Base-by-base conservation (phyloP, 2,113 vertebrate species). In the cat (Felis catus) region DNA sequence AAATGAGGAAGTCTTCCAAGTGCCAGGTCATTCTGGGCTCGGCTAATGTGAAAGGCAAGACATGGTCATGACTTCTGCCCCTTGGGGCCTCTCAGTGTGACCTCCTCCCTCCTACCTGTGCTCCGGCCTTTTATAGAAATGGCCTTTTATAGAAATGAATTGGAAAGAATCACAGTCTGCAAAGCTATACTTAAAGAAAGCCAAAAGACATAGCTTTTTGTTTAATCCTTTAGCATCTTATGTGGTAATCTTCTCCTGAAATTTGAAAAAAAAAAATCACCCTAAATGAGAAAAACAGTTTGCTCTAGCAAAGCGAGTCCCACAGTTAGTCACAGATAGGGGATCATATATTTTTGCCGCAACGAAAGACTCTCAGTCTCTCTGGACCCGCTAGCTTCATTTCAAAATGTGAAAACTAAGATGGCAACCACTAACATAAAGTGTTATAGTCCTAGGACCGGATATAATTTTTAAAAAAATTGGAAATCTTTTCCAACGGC, bases 61-160 rank as follows among this genome's bases (percentile, higher is more conserved):
- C 61, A 21, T 13, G 3, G 16, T 68, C 55, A 7, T 41, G 55
- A 87, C 41, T 73, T 73, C 39, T 36, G 23, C 18, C 29, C 25
- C 66, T 11, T 1, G 31, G 18, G 19, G 61, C 45, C 36, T 55
- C 29, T 83, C 91, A 65, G 10, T 39, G 83, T 5, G 10, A 23
- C 41, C n/a, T 39, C 29, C 15, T 81, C 41, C 36, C 58, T 74
- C 48, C 48, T 18, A 78, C 33, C 51, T 85, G 71, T 85, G 29
- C 48, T 78, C 82, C 48, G 41, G 29, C 45, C 45, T 45, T 45
- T 45, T 45, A 45, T 45, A 45, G 41, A 45, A 80, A 82, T 63
- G 63, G 53, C 39, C 80, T 96, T 95, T 74, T 18, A 71, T 9
- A 70, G n/a, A 94, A 96, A 93, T 61, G 41, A 82, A 74, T 18